Conservation (phyloP, 2,888 invertebrate genomes). For the Acrocyrtus sp. region DNA sequence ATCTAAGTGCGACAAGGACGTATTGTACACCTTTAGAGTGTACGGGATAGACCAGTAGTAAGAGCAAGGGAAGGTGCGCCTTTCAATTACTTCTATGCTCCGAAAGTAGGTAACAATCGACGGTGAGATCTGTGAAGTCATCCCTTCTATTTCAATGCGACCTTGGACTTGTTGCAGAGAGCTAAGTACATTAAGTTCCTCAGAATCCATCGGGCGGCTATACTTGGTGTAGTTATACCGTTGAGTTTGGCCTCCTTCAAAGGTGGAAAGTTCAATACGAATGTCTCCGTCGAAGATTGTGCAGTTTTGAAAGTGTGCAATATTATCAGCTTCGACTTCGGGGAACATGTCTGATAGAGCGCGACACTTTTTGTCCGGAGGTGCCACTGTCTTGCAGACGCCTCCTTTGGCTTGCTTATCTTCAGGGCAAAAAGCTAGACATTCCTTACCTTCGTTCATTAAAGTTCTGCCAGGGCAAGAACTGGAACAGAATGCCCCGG, state of each 20-base stretch:
- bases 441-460: conserved; percentile 81
- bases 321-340: conserved; percentile 86
- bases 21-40: no score
- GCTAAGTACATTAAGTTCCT: conserved; percentile 86
- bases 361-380: no score
- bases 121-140: no score
- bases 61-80: conserved; percentile 92
- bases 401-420: no score
- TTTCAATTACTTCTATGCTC: conserved; percentile 93
- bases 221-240: conserved; percentile 86
- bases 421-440: no score
- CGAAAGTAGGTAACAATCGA: no score
- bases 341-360: conserved; percentile 73
- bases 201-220: conserved; percentile 87
- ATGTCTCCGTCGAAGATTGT: conserved; percentile 97
- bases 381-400: neutral
- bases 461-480: conserved; percentile 93
- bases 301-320: conserved; percentile 88
- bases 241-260: no score
- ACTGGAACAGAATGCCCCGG: conserved; percentile 95
- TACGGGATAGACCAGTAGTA: no score
- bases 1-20: conserved; percentile 84
- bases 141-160: no score
- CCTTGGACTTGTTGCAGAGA: no score
- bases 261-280: no score